Base-by-base conservation (phyloP, 2,888 invertebrate species). In the Cosmopolites sordidus region DNA sequence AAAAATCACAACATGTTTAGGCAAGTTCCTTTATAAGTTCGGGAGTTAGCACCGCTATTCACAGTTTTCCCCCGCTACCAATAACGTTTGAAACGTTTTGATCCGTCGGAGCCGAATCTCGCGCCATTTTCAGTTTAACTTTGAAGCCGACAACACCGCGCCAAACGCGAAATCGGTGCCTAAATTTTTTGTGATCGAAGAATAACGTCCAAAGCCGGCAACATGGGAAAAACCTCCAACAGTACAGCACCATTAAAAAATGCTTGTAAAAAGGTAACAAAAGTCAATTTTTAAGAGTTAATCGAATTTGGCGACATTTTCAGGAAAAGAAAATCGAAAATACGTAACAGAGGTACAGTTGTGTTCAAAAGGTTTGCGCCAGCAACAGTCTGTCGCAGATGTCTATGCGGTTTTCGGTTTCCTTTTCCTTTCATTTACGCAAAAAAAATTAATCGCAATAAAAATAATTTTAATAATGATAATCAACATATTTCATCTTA, bases 191-290 rank as follows among this genome's bases (percentile, higher is more conserved):
- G 56, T 48, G 51, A 55, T 8, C 39, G 39, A 14, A 8, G 5
- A 14, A 14, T 38, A 8, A 38, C 15, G 4, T 38, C n/a, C 39
- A 51, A 51, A 51, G 48, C 43, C 17, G 57, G 51, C 58, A 65
- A 64, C 60, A 68, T 69, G 69, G 63, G 64, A 38, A 65, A 63
- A 48, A 67, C 66, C 61, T 62, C 60, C 53, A 65, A 65, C 60
- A 53, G 54, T 41, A 53, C 60, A 14, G 62, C 58, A 22, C 66
- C 66, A 43, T 64, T 68, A 30, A 65, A 65, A 27, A 65, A 63
- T 65, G 66, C 62, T 56, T 67, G 62, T 64, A 69, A 68, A 68
- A 68, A n/a, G n/a, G n/a, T n/a, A n/a, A n/a, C n/a, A n/a, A n/a
- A n/a, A n/a, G n/a, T n/a, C n/a, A n/a, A n/a, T n/a, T n/a, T n/a